These are phyloP conservation scores for Falco peregrinus DNA, from an alignment of 2,797 vertebrate genomes.

Conservation along the genomic window DNA sequence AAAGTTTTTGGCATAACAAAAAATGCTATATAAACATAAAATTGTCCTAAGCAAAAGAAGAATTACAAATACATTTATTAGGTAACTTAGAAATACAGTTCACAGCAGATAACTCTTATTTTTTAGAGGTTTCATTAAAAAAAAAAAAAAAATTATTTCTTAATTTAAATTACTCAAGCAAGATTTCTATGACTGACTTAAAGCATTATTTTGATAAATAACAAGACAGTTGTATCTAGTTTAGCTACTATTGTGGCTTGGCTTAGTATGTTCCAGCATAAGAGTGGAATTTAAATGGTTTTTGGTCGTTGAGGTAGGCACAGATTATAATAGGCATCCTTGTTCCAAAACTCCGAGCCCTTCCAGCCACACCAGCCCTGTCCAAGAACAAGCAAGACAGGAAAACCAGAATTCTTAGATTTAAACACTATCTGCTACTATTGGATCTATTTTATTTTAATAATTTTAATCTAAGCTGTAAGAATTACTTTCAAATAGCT, in stretches of 20 bases:
- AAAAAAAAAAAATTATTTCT: not conserved
- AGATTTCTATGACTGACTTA: not conserved
- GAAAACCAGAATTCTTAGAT: too few species aligned
- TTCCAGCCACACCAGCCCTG: slow-evolving; percentile 99
- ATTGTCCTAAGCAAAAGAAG: not conserved
- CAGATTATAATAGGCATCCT: slow-evolving; percentile 94
- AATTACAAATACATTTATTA: too few species aligned
- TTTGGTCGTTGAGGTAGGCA: slow-evolving; percentile 93
- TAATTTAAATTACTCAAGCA: slow-evolving; percentile 17
- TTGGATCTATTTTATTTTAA: not conserved
- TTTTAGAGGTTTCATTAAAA: not conserved
- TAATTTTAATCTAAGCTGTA: not conserved
- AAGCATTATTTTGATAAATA: not conserved
- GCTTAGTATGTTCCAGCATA: not conserved
- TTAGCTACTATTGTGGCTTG: not conserved
- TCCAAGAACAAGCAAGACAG: not conserved
- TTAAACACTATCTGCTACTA: not conserved
- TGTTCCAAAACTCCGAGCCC: slow-evolving; percentile 92
- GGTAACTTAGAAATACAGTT: not conserved
- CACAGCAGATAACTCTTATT: not conserved
- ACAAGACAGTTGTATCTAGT: not conserved
- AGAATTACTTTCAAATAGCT: not conserved
- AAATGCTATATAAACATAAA: not conserved
- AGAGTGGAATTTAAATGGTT: slow-evolving; percentile 76
- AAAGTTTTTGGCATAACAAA: not conserved